Base-by-base conservation (phyloP, 2,888 invertebrate genomes). In the Agrochola lota region DNA sequence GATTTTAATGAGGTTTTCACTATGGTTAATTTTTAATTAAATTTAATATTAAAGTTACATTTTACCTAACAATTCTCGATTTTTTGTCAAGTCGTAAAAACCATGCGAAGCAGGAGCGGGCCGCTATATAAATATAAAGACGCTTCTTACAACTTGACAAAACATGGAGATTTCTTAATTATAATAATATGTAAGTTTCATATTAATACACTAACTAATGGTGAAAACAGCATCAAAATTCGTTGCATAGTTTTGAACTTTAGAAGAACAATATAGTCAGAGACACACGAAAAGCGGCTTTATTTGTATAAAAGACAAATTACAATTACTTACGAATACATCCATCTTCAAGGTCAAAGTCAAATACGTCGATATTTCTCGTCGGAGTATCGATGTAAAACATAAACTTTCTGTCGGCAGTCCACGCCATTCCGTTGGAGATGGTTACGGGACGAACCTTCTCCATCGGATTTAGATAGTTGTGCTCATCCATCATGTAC, bases 381-480 rank as follows among this genome's bases (percentile, higher is more conserved):
- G 98, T 97, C 0, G 97, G 97, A 0, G 98, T 97, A 93, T 99
- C 98, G 57, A 98, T 98, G 93, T 98, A 98, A 93, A 98, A 98
- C 97, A 98, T 97, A 87, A 97, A 97, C 81, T 97, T 97, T 89
- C 97, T 97, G 88, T 98, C 97, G 0, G 95, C 91, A 30, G 97
- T 98, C 98, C 98, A 99, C 0, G 98, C 97, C 11, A 98, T 93
- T 2, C 98, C 98, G 90, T 98, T 99, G 66, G 98, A 98, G n/a
- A 98, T 97, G 20, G 97, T 97, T 35, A 98, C 97, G 0, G 96
- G 96, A 0, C 94, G 92, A 2, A 96, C 93, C 82, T 94, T 94
- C 5, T 90, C 92, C 67, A 87, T 91, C 0, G 94, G 96, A 70
- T 94, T 80, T 0, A 91, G 79, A 83, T 93, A 91, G 85, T 95